These are phyloP conservation scores for Megalops atlanticus DNA, from an alignment of 2,113 vertebrate species.

Conservation along the genomic window DNA sequence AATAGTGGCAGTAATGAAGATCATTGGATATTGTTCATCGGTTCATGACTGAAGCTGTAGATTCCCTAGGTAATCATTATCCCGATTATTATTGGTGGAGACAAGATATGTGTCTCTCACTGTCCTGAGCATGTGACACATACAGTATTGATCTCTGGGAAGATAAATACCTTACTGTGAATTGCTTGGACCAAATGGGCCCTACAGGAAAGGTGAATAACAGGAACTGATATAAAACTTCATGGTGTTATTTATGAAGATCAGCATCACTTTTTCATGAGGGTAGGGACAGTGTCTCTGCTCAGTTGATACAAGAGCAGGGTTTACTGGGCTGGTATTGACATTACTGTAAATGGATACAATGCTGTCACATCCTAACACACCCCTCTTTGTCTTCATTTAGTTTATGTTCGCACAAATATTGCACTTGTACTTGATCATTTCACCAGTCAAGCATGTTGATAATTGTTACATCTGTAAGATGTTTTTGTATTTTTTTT, in stretches of 20 bases:
- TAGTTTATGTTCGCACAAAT: not conserved
- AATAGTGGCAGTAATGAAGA: not conserved
- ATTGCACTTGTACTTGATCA: not conserved
- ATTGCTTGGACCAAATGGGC: not conserved
- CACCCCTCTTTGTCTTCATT: not conserved
- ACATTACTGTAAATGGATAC: not conserved
- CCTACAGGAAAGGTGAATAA: not conserved
- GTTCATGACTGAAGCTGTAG: conserved; percentile 2
- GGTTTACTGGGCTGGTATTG: not conserved
- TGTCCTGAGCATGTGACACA: conserved; percentile 16
- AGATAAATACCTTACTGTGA: not conserved
- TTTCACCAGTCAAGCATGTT: not conserved
- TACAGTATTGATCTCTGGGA: not conserved
- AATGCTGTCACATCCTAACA: too few species aligned
- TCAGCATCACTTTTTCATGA: not conserved
- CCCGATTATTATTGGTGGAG: not conserved
- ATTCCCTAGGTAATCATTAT: not conserved
- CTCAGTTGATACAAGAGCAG: not conserved
- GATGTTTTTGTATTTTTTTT: too few species aligned
- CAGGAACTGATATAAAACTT: not conserved
- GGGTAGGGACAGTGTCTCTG: not conserved
- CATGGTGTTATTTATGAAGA: not conserved
- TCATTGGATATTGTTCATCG: not conserved
- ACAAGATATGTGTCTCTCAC: not conserved
- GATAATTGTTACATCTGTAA: too few species aligned